Conservation (phyloP, 2,113 vertebrate species). For the Tenrec ecaudatus region DNA sequence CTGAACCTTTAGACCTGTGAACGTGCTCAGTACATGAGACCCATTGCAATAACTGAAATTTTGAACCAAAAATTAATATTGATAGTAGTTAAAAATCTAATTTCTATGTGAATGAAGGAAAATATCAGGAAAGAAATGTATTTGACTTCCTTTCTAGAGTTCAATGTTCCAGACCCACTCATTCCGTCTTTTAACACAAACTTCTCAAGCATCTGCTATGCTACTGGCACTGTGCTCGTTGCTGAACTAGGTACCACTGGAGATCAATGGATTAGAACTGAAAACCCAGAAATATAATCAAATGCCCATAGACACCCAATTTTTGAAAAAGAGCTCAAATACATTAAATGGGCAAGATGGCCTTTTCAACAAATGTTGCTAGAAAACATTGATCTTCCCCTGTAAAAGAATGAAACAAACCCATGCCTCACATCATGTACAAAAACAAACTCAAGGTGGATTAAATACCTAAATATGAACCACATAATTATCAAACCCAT, state of each 20-base stretch:
- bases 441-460: no score
- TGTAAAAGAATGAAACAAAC: no score
- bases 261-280: no score
- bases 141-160: not conserved
- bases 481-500: no score
- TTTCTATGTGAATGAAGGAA: not conserved
- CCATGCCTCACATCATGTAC: no score
- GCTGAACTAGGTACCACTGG: not conserved
- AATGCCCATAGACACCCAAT: no score
- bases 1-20: not conserved
- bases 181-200: not conserved
- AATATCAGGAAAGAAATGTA: not conserved
- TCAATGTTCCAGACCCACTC: not conserved
- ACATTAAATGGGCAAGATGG: no score
- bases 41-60: not conserved
- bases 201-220: not conserved
- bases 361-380: no score
- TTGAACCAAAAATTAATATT: not conserved
- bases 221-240: not conserved
- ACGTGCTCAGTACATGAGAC: not conserved
- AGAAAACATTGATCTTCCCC: no score
- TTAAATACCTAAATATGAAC: no score
- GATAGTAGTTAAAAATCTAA: slow-evolving; percentile 35
- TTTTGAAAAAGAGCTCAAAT: no score
- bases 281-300: no score